phyloP scores from a whole-genome alignment of 2,113 vertebrate species.

The Galeopterus variegatus region DNA sequence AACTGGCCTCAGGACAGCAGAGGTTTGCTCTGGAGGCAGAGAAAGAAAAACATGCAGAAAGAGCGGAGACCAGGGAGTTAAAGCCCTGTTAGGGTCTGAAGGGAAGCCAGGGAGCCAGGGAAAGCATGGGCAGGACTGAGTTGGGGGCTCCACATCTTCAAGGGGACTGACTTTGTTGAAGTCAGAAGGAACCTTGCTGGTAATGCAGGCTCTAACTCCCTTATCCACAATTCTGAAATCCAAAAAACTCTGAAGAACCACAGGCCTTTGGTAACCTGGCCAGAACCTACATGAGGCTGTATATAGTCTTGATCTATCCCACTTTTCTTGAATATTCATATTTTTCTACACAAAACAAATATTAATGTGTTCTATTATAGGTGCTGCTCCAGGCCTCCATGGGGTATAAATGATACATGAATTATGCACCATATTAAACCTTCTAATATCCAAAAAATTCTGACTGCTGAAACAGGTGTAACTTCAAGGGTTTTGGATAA shows the following conservation, averaged over 20 bases:
- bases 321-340: neutral
- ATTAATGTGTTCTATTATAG: neutral
- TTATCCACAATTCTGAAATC: neutral
- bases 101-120: neutral
- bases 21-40: neutral
- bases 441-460: neutral
- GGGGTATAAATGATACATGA: neutral
- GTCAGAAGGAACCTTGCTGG: neutral
- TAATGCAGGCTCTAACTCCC: neutral
- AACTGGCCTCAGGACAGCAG: neutral
- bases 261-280: neutral
- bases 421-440: neutral
- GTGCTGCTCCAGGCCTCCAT: neutral
- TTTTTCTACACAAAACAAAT: neutral
- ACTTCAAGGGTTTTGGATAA: neutral
- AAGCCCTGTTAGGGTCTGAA: neutral
- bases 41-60: neutral
- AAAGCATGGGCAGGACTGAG: neutral
- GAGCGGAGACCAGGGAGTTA: neutral
- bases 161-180: neutral
- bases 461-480: conserved; percentile 19
- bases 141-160: neutral
- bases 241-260: neutral
- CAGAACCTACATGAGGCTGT: neutral
- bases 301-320: neutral